These are phyloP conservation scores for Peromyscus melanophrys DNA, from an alignment of 2,797 vertebrate genomes.

Conservation along the genomic window DNA sequence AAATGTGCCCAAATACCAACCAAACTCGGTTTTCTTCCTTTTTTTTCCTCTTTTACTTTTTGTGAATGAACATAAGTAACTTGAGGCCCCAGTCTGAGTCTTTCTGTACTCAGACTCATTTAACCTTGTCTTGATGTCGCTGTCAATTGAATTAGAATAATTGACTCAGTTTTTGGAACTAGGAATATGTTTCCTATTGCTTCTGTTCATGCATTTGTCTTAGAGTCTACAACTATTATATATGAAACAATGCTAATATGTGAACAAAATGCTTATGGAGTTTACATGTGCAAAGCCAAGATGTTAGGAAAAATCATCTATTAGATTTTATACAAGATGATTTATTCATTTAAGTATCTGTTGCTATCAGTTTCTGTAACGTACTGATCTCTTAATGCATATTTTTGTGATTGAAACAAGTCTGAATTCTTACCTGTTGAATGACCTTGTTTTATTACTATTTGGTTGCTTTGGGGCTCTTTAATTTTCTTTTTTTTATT, in stretches of 20 bases:
- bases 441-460: background rate
- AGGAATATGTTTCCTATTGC: background rate
- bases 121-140: background rate
- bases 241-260: background rate
- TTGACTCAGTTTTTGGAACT: conserved; percentile 10
- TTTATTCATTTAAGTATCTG: conserved; percentile 7
- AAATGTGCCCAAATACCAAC: background rate
- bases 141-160: background rate
- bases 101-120: background rate
- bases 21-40: background rate
- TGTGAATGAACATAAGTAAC: background rate
- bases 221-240: background rate
- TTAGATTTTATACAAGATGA: conserved; percentile 1
- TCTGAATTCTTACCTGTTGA: background rate
- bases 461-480: background rate
- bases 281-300: background rate
- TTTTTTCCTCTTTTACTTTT: background rate
- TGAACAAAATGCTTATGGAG: background rate
- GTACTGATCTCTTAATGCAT: background rate
- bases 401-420: conserved; percentile 43
- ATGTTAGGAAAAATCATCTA: background rate
- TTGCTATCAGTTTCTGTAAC: background rate
- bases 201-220: conserved; percentile 14
- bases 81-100: background rate
- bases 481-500: background rate